Evolutionary conservation across 1,140 invertebrate genomes (phyloP).

Genomic region (Brachionus sp.): DNA sequence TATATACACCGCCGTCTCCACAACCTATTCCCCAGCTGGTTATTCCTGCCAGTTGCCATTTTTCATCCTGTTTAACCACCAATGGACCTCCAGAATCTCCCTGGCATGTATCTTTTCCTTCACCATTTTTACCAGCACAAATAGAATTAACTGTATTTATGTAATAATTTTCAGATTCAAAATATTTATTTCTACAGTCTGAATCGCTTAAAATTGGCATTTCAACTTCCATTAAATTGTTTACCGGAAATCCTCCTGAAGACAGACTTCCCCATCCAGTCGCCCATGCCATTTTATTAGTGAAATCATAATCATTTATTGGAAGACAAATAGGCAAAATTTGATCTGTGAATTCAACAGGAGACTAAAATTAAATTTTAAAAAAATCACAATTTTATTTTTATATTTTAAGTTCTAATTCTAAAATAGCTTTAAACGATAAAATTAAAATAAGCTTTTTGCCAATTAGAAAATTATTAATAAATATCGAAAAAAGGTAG

Average conservation of each 20-base stretch:
- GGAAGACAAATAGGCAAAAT: constrained; percentile 30
- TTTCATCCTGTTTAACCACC: neutral
- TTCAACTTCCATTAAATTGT: constrained; percentile 22
- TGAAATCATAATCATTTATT: neutral
- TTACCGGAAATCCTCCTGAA: neutral
- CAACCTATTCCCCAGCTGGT: constrained; percentile 42
- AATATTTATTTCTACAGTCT: constrained; percentile 18
- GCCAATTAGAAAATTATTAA: too few species aligned
- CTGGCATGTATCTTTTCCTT: constrained; percentile 36
- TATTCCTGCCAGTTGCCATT: constrained; percentile 21
- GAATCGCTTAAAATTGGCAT: constrained; percentile 28
- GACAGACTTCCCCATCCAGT: constrained; percentile 27
- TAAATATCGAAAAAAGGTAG: too few species aligned
- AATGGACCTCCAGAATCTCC: constrained; percentile 46
- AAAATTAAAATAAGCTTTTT: too few species aligned
- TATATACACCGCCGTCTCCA: constrained; percentile 46
- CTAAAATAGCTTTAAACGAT: too few species aligned
- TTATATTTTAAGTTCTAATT: neutral
- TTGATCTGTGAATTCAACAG: neutral
- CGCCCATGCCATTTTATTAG: neutral
- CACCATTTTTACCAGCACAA: constrained; percentile 28
- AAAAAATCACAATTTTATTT: neutral
- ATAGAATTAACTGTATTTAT: neutral
- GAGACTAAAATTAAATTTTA: neutral
- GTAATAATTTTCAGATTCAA: neutral